Evolutionary conservation across 64 coral and sea anemone species (phyloP), one percentile per base, ranked within the genome.

Genomic region (Pachyseris speciosa): DNA sequence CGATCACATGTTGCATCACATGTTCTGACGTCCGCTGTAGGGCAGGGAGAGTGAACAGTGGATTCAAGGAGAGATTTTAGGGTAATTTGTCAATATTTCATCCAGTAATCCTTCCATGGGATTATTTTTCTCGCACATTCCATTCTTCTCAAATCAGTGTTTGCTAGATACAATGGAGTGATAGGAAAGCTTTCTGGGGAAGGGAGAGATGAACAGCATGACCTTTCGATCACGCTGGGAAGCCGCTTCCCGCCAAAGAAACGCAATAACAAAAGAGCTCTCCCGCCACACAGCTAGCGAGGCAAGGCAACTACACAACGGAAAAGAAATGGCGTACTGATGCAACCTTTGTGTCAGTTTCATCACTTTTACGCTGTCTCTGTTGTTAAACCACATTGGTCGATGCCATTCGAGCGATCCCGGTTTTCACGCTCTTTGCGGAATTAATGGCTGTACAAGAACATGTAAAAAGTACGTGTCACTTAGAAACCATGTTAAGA

Each of bases 401-500:
- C 25, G 48, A 42, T 72, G 44, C 13, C 84, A 87, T 72, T 24
- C 36, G 11, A 49, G 50, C 32, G 67, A 74, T 6, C 58, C 61
- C 25, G 72, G 72, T 19, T 87, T 87, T 67, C 84, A 87, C 45
- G 47, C 57, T 10, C 58, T 72, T 42, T 87, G 84, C 72, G 58
- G 64, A 87, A 39, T 65, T 49, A 38, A 39, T 72, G 84, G 84
- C 25, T 87, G 84, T 69, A 51, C 84, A 11, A 86, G 39, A 27
- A 86, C 52, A 2, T 86, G 70, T 51, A 63, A 41, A 24, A 44
- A 69, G 22, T 86, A 25, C 41, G 12, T 64, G 11, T 38, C 42
- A 3, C 70, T 45, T 39, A 20, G 59, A 86, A 86, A 59, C 28
- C 83, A 84, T 84, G 22, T 84, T 19, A 24, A 1, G 1, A 60